Conservation (phyloP, 2,113 vertebrate species). For the Geococcyx californianus region DNA sequence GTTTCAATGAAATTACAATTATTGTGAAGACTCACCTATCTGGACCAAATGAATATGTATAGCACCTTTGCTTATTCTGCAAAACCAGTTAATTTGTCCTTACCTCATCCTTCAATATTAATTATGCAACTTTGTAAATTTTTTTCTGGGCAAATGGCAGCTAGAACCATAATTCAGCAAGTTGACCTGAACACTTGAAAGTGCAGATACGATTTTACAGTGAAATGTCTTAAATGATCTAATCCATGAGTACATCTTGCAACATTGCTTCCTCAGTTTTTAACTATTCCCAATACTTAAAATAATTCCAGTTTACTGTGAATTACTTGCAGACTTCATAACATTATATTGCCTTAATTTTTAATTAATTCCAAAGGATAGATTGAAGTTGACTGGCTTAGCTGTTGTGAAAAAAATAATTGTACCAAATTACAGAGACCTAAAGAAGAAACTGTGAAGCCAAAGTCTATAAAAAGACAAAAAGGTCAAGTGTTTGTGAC, state of each 20-base stretch:
- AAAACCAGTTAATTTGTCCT: background rate
- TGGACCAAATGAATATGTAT: background rate
- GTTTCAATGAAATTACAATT: background rate
- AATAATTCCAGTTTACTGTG: background rate
- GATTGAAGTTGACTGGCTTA: background rate
- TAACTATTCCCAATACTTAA: background rate
- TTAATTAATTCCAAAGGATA: background rate
- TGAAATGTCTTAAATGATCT: background rate
- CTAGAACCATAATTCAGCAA: background rate
- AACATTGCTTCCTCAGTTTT: background rate
- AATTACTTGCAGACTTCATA: background rate
- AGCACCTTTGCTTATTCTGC: background rate
- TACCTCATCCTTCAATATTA: background rate
- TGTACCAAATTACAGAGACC: slow-evolving; percentile 42
- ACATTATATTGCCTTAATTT: background rate
- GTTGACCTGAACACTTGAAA: background rate
- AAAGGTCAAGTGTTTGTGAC: slow-evolving; percentile 56
- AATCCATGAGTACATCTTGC: background rate
- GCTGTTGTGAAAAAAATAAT: background rate
- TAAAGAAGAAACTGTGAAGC: slow-evolving; percentile 17
- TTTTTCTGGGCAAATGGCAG: background rate
- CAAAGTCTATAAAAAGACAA: slow-evolving; percentile 38
- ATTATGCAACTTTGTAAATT: background rate
- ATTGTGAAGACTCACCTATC: background rate
- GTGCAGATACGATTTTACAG: background rate